Evolutionary conservation across 2,888 invertebrate species (phyloP).

Genomic region (Drosophila borealis): DNA sequence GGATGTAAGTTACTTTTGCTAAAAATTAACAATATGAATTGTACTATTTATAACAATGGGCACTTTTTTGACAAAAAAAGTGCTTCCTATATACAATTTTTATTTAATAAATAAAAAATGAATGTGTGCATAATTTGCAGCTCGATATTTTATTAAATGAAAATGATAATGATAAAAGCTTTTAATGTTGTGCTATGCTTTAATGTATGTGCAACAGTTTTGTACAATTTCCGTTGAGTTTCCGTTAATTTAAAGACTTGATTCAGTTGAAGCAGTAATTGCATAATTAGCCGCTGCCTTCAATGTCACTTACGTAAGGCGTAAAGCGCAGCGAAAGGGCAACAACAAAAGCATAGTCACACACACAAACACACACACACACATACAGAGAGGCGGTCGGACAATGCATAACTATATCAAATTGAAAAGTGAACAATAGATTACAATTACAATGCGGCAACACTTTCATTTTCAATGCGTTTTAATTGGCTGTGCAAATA

Average conservation of each 20-base stretch:
- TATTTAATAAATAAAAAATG: slow-evolving; percentile 1
- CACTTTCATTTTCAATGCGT: slow-evolving; percentile 76
- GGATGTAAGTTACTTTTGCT: neutral
- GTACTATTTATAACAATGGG: neutral
- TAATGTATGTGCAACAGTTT: slow-evolving; percentile 15
- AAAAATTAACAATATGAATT: neutral
- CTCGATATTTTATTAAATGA: neutral
- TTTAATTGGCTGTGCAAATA: slow-evolving; percentile 49
- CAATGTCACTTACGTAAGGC: slow-evolving; percentile 67
- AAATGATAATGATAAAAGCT: slow-evolving; percentile 11
- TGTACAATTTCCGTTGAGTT: slow-evolving; percentile 25
- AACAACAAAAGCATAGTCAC: slow-evolving; percentile 27
- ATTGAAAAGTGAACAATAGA: slow-evolving; percentile 63
- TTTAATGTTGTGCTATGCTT: slow-evolving; percentile 7
- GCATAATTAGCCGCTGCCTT: slow-evolving; percentile 66
- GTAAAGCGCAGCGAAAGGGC: slow-evolving; percentile 64
- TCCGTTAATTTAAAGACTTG: slow-evolving; percentile 24
- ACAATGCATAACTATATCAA: slow-evolving; percentile 72
- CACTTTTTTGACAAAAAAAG: slow-evolving; percentile 10
- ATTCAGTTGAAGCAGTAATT: slow-evolving; percentile 53
- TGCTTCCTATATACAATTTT: neutral
- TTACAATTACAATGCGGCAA: slow-evolving; percentile 46
- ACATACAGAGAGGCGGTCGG: slow-evolving; percentile 16
- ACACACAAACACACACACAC: slow-evolving; percentile 21
- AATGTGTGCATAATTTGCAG: neutral